phyloP scores from a whole-genome alignment of 53 echinoderm and acorn worm genomes.

The Holothuria leucospilota region DNA sequence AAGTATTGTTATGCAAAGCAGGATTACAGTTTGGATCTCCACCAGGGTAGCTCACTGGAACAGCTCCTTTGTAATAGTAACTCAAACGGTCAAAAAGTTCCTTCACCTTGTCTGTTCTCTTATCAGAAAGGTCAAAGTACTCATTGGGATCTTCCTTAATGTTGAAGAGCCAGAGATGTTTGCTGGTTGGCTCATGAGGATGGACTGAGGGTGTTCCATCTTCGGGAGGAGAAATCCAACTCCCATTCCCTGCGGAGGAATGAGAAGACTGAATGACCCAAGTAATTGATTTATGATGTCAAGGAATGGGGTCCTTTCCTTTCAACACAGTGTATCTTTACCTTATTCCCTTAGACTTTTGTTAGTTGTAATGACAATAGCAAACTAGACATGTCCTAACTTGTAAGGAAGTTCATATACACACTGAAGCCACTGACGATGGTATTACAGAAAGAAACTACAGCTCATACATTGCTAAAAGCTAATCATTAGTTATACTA shows the following conservation, averaged over 20 bases:
- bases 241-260: conserved; percentile 59
- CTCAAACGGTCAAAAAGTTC: conserved; percentile 65
- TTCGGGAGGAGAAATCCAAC: conserved; percentile 84
- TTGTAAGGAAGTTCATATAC: too few species aligned
- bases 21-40: conserved; percentile 73
- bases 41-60: conserved; percentile 73
- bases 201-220: conserved; percentile 58
- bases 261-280: too few species aligned
- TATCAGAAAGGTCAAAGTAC: conserved; percentile 73
- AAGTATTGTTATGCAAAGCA: conserved; percentile 71
- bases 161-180: conserved; percentile 89
- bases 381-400: too few species aligned
- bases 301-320: too few species aligned
- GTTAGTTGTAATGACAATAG: too few species aligned
- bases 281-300: too few species aligned
- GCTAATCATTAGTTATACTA: too few species aligned
- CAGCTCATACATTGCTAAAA: too few species aligned
- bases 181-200: conserved; percentile 59
- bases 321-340: too few species aligned
- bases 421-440: too few species aligned
- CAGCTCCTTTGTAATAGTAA: conserved; percentile 58
- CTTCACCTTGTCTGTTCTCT: conserved; percentile 62
- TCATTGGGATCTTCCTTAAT: conserved; percentile 84
- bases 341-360: too few species aligned
- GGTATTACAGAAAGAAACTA: too few species aligned